A percentile compares a stretch with the other conserved stretches of the same genome.
Evolutionary conservation across 2,888 invertebrate species (phyloP).

Genomic region (Tryphoninae sp.): DNA sequence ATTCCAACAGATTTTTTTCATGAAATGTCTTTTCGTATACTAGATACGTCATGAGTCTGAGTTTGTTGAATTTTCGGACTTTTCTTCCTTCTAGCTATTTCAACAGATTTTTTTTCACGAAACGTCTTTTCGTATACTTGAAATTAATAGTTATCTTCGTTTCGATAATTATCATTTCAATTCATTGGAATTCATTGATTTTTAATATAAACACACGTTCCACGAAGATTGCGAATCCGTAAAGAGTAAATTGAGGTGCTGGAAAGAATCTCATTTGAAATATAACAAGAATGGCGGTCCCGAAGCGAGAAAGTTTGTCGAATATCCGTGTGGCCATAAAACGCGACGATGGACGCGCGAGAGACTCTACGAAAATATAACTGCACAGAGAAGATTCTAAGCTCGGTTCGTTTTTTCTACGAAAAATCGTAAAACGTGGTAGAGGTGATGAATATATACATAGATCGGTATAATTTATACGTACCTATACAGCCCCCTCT

Average conservation of each 20-base stretch:
- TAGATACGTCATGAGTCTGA: constrained; percentile 4
- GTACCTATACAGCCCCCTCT: background rate
- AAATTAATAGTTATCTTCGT: background rate
- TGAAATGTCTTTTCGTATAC: background rate
- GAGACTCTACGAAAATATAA: background rate
- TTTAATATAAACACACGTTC: no score
- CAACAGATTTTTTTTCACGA: background rate
- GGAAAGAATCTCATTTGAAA: constrained; percentile 9
- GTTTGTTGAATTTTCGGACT: constrained; percentile 56
- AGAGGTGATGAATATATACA: constrained; percentile 44
- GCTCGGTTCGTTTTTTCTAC: constrained; percentile 27
- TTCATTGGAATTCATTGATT: background rate
- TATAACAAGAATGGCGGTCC: background rate
- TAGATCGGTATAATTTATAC: background rate
- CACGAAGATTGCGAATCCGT: no score
- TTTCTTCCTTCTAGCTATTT: constrained; percentile 28
- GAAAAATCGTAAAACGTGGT: constrained; percentile 57
- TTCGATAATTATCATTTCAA: background rate
- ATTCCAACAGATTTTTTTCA: background rate
- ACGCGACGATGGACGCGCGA: constrained; percentile 2
- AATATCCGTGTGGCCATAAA: constrained; percentile 43
- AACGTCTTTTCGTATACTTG: background rate
- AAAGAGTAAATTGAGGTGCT: constrained; percentile 13
- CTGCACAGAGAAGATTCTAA: background rate
- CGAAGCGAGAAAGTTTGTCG: constrained; percentile 7